Base-by-base conservation (phyloP, 2,888 invertebrate genomes). In the Venustoraphidia nigricollis region DNA sequence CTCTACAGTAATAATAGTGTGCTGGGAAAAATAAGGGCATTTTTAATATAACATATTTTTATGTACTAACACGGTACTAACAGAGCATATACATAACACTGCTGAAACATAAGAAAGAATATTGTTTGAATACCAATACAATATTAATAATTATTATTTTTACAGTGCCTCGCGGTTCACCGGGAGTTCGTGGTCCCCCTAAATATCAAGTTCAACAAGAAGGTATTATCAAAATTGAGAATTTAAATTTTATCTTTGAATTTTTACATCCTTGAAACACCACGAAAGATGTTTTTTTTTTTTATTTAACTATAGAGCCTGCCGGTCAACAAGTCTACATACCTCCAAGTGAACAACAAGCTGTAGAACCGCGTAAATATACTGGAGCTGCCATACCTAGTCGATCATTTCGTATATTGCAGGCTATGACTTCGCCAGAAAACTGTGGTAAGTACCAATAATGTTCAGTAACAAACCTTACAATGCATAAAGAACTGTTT, bases 311-410 rank as follows among this genome's bases (percentile, higher is more conserved):
- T n/a, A 34, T 39, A 46, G 46, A 46, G 41, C 66, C 65, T 55
- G 51, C 45, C 34, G 57, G 58, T 48, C 61, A 63, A 56, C 59
- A 61, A 56, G 39, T 59, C 5, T 72, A 70, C 56, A 56, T 81
- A 49, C 81, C 78, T 53, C 75, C 81, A 43, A 81, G 81, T 60
- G 76, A 81, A 62, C 79, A 79, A 58, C 67, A 66, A 51, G 79
- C 72, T 47, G 75, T 69, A 52, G 82, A 82, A 61, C 81, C 82
- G 43, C 79, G 77, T 61, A 81, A 79, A 60, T 83, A 83, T 60
- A 81, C 76, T 59, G 87, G 87, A 48, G 79, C 82, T 59, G 77
- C 81, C 54, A 88, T 88, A 64, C 88, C 88, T 47, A 85, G 85
- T 54, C 75, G 83, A 63, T 83, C 85, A 39, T 88, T 88, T 67